Base-by-base conservation (phyloP, 2,888 invertebrate species). In the Ennomos erosarius region DNA sequence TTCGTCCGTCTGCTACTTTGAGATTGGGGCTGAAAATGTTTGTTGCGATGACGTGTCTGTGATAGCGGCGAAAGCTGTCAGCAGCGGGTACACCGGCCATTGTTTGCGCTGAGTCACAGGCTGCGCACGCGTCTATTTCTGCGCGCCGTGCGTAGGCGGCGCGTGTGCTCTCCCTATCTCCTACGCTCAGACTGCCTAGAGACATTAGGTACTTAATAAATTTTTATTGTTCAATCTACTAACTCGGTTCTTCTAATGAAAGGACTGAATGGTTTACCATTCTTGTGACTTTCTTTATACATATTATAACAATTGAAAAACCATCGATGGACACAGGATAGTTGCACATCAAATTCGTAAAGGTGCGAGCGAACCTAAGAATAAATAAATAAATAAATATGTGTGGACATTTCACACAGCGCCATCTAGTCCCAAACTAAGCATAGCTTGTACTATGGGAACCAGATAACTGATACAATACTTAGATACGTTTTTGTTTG, bases 21-120 rank as follows among this genome's bases (percentile, higher is more conserved):
- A 26, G 26, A 26, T 26, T 26, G 5, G 26, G 4, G 4, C 16
- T 53, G 49, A 16, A 26, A 36, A 50, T 42, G 55, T 60, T 65
- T 69, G 63, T 66, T 59, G 57, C 55, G 67, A 61, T 74, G 77
- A 75, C 71, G 71, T 76, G 67, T 45, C 39, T 34, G 38, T 49
- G 73, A 70, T 75, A 75, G 78, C 78, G 78, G 82, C 82, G 83
- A 85, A 87, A 87, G 84, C 80, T 78, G 82, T 79, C 75, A 72
- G 74, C 71, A 73, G 73, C 82, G 82, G 85, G 82, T 43, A 82
- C 84, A 78, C 81, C 81, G 76, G 75, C 75, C 84, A 88, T 89
- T 90, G 89, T 90, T 84, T 85, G 81, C 57, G 82, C 77, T 90
- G 89, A 90, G 82, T 90, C 90, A 90, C 71, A 74, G 87, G 81